These are phyloP conservation scores for Falcaria lacertinaria DNA, from an alignment of 2,888 invertebrate species.

Conservation along the genomic window DNA sequence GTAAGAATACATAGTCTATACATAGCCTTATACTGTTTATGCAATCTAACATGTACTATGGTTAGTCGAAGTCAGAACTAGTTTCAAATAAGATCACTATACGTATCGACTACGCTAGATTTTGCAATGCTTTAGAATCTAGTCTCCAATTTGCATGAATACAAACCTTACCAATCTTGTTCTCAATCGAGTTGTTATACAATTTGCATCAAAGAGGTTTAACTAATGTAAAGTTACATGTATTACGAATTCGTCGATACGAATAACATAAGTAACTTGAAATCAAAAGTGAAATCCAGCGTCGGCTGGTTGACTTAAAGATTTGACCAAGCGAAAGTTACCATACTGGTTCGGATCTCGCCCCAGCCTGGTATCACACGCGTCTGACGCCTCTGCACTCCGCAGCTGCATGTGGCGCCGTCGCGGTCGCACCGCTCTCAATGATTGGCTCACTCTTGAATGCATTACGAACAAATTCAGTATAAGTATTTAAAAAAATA, in stretches of 20 bases:
- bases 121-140: not conserved
- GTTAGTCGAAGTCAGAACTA: not conserved
- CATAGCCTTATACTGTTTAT: not conserved
- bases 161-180: not conserved
- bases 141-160: not conserved
- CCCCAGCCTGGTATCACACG: constrained; percentile 32
- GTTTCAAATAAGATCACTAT: not conserved
- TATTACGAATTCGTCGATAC: constrained; percentile 5
- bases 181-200: not conserved
- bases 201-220: not conserved
- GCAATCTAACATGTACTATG: not conserved
- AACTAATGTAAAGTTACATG: not conserved
- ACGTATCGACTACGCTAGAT: not conserved
- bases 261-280: constrained; percentile 14
- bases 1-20: not conserved
- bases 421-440: constrained; percentile 18
- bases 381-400: constrained; percentile 11
- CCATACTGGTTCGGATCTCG: constrained; percentile 62
- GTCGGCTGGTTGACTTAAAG: constrained; percentile 49
- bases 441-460: constrained; percentile 21
- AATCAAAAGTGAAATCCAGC: constrained; percentile 71
- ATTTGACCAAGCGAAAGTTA: constrained; percentile 71
- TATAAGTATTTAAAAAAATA: constrained; percentile 2
- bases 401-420: constrained; percentile 18
- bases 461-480: constrained; percentile 6